Evolutionary conservation across 2,888 invertebrate species (phyloP), one percentile per base, ranked within the genome.

Genomic region (Minunthozetes semirufus): DNA sequence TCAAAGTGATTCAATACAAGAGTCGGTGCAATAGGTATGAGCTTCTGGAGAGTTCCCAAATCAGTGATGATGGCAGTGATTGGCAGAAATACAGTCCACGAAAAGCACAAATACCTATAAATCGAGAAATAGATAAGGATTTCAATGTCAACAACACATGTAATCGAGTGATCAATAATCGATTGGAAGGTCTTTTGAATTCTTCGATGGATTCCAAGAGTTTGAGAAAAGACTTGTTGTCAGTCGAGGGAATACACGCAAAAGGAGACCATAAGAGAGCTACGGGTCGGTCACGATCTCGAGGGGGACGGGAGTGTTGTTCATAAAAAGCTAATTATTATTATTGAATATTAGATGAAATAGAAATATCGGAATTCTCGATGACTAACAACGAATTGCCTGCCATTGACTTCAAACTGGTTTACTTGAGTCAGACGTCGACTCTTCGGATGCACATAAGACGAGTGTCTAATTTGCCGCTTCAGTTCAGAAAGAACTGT

Each of bases 341-440:
- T 66, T 13, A 3, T 66, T 66, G 8, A 33, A 33, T 33, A 33
- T 33, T 8, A 11, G 66, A 66, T 66, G 66, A 42, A 42, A 42
- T 42, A 11, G 66, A 66, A 66, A 66, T 66, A 66, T 66, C 42
- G 17, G 42, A 42, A 13, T 66, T 66, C 0, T 38, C 33, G 33
- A 8, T 15, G 38, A 42, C 17, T 22, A 66, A 66, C 66, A 66
- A 66, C n/a, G 66, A 66, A 66, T 38, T 66, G 42, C 66, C 66
- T 38, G 66, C 66, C 66, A 66, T 66, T 66, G 38, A 66, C 66
- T 66, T 66, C 66, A 66, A 66, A 66, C 66, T 66, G 66, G 66
- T 66, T 66, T 66, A 66, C 42, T 9, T 42, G 9, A 66, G 66
- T 42, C 66, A 66, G 33, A 66, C 38, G 17, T 38, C 66, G 13